Evolutionary conservation across 2,113 vertebrate genomes (phyloP).

Genomic region (Etheostoma cragini): DNA sequence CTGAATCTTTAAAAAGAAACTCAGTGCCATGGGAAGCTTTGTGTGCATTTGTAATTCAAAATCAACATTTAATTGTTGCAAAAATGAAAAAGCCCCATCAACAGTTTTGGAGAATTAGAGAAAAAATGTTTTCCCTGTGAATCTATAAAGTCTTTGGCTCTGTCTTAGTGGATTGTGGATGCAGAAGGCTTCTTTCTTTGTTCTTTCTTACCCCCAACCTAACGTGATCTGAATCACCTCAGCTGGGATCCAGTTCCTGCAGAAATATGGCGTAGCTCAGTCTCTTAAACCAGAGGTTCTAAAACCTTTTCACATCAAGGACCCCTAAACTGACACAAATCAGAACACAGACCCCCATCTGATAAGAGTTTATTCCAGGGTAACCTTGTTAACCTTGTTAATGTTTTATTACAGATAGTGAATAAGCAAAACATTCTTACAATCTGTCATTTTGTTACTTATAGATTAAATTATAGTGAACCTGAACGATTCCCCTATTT

Average conservation of each 20-base stretch:
- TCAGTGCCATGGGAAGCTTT: conserved; percentile 60
- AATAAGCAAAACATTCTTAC: no score
- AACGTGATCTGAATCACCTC: conserved; percentile 56
- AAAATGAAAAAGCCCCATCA: conserved; percentile 52
- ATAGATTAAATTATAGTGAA: no score
- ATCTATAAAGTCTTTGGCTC: conserved; percentile 34
- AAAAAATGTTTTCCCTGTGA: conserved; percentile 42
- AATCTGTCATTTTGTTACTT: no score
- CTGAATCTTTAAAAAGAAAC: conserved; percentile 73
- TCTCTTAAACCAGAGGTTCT: not conserved
- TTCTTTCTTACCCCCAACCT: conserved; percentile 21
- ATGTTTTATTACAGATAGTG: no score
- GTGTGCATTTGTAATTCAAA: conserved; percentile 74
- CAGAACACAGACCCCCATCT: no score
- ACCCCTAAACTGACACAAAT: no score
- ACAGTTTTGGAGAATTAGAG: conserved; percentile 41
- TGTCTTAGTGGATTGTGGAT: conserved; percentile 26
- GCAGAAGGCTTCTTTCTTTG: conserved; percentile 41
- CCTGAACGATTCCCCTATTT: no score
- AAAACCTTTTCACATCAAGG: no score
- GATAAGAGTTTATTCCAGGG: no score
- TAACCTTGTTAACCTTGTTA: no score
- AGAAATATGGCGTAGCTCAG: conserved; percentile 17
- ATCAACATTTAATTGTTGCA: conserved; percentile 61
- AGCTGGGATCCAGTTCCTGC: not conserved